Base-by-base conservation (phyloP, 2,888 invertebrate genomes). In the Eubasilissa splendida region DNA sequence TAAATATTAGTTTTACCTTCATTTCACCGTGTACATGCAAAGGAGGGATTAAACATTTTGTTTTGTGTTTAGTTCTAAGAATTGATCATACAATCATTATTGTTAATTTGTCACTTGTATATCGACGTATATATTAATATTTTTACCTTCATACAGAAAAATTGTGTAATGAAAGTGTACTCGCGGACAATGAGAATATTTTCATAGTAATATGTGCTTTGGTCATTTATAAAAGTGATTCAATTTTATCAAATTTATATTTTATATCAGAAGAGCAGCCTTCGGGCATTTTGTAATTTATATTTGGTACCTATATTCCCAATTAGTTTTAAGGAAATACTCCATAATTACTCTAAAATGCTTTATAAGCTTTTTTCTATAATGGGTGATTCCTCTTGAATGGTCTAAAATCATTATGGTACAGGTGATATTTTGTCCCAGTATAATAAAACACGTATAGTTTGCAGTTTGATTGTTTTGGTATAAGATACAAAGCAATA, bases 251-350 rank as follows among this genome's bases (percentile, higher is more conserved):
- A 31, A 60, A 70, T 70, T 52, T 52, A 52, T 75, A 80, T 77
- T 78, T 75, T 73, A 75, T 78, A 76, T 66, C 74, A 58, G 76
- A 42, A 42, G 42, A 42, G 7, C 42, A 42, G 42, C 42, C 42
- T 7, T 42, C 14, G 77, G 82, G 78, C 78, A 75, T 63, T 74
- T 70, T 82, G 82, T 80, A 82, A 68, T 80, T 77, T 76, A 42
- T 56, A 53, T 78, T 74, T 78, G 70, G 76, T 74, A 42, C 42
- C 42, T 42, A 82, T 77, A 73, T 77, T 80, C 82, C 82, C 76
- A 59, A 76, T 78, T 80, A 82, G 79, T 12, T 58, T 52, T 77
- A 65, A 73, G 73, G 33, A 14, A 60, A 73, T 79, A 33, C 73
- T 73, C 79, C 66, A n/a, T 31, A 52, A 31, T 31, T 71, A 71